Base-by-base conservation (phyloP, 2,797 vertebrate species). In the Momotus momota region DNA sequence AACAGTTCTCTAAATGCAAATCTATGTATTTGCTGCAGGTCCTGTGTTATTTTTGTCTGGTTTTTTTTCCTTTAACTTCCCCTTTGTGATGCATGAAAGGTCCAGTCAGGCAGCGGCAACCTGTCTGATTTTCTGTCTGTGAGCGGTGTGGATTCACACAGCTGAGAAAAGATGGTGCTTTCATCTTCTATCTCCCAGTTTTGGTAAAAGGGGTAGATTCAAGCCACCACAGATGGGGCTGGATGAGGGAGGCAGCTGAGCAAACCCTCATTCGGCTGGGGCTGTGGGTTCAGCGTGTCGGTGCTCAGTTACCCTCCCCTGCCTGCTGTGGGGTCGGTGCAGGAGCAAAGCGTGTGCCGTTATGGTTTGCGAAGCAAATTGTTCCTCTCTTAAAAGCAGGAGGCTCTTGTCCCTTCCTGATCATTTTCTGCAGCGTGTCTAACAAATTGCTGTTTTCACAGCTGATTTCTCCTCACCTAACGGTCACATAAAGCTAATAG, bases 381-480 rank as follows among this genome's bases (percentile, higher is more conserved):
- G 7, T 51, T 92, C 11, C 35, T 55, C 38, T 27, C 35, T 60
- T 31, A 66, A 86, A 95, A 17, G 4, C 70, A 51, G 40, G 40
- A 46, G 80, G 15, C 35, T 5, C 46, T 69, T 4, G 1, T 72
- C 49, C 80, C 64, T 46, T 72, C 62, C 54, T 84, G 41, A 29
- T 64, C 54, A 41, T 81, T 81, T 57, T 84, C 74, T 96, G 35
- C 60, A 89, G 78, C 43, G 3, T 83, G 48, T 93, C 57, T 78
- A 77, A 69, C 35, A 48, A 70, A 78, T 71, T 80, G 18, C 38
- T 58, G 0, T 87, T 93, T 94, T 79, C 40, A 14, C 73, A 73
- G 78, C 27, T 75, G 72, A 61, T 54, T 88, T 88, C 74, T 95
- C 67, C 49, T 78, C 93, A 43, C 54, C 58, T 94, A 81, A 89